Evolutionary conservation across 2,113 vertebrate species (phyloP).

Genomic region (Monopterus albus): DNA sequence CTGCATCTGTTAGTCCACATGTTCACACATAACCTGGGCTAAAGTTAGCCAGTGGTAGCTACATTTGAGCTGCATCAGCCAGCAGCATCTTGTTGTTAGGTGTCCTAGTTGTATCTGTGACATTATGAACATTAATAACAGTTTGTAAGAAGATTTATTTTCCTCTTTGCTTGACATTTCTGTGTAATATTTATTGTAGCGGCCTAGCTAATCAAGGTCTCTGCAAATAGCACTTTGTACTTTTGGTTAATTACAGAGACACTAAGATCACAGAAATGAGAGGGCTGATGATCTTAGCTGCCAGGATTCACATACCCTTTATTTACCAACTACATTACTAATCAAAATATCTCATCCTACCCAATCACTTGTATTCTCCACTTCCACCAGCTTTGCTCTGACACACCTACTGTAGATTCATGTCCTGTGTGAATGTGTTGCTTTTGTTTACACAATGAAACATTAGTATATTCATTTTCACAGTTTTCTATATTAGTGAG

Average conservation of each 20-base stretch:
- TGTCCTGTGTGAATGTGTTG: too few species aligned
- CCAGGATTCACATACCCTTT: slow-evolving; percentile 20
- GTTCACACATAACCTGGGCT: too few species aligned
- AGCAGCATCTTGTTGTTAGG: too few species aligned
- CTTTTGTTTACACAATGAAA: too few species aligned
- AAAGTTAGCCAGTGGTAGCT: too few species aligned
- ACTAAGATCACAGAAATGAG: slow-evolving; percentile 7
- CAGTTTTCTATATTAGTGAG: too few species aligned
- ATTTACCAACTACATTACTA: slow-evolving; percentile 3
- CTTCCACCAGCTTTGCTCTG: too few species aligned
- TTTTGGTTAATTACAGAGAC: slow-evolving; percentile 28
- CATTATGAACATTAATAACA: background rate
- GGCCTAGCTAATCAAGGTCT: slow-evolving; percentile 14
- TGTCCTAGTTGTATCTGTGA: too few species aligned
- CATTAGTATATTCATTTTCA: too few species aligned
- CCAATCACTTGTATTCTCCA: too few species aligned
- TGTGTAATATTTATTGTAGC: slow-evolving; percentile 6
- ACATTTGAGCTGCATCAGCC: background rate
- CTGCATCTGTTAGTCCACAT: too few species aligned
- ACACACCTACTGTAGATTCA: too few species aligned
- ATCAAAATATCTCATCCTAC: background rate
- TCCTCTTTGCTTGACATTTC: background rate
- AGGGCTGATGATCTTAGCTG: slow-evolving; percentile 19
- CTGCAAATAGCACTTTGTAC: slow-evolving; percentile 21
- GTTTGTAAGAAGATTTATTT: background rate